Base-by-base conservation (phyloP, 1,140 invertebrate genomes). In the Bombyx mori region DNA sequence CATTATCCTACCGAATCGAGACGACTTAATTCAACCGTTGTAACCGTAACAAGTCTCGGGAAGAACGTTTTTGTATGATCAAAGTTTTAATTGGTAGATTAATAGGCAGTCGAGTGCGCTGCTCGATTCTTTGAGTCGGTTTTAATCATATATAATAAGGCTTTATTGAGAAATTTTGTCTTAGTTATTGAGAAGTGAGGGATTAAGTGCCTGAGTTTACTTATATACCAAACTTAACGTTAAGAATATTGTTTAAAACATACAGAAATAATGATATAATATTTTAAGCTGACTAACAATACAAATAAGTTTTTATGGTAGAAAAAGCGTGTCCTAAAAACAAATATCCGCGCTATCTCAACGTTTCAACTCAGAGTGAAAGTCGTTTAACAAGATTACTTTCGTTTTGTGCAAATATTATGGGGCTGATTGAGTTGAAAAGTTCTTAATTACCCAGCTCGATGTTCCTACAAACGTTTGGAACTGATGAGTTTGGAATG, bases 41-140 rank as follows among this genome's bases (percentile, higher is more conserved):
- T 70, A 71, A 65, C 60, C 68, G 63, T 63, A 67, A 75, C 65
- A 75, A 76, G 62, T 73, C 72, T 73, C 68, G 62, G 50, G 5
- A 60, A 70, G 66, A 67, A 71, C 69, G 71, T 74, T 79, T 73
- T 72, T 72, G 69, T 71, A 71, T 64, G 70, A 70, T 62, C 65
- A 73, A 80, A 79, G 69, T 79, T 81, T 74, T 77, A 81, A 79
- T 81, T 75, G 76, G 77, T 64, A 69, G 71, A 75, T 81, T 79
- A 81, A 75, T 78, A 77, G 61, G 59, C 62, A 61, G 69, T 66
- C 47, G 44, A 54, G 44, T 7, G 22, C 48, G 10, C 52, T 44
- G 44, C 53, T 54, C 53, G 53, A 45, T 54, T 54, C 53, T 46
- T 54, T 45, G 43, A 44, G 26, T 45, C 53, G 44, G 18, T 42